Evolutionary conservation across 2,888 invertebrate species (phyloP), one percentile per base, ranked within the genome.

Genomic region (Artemia sinica): DNA sequence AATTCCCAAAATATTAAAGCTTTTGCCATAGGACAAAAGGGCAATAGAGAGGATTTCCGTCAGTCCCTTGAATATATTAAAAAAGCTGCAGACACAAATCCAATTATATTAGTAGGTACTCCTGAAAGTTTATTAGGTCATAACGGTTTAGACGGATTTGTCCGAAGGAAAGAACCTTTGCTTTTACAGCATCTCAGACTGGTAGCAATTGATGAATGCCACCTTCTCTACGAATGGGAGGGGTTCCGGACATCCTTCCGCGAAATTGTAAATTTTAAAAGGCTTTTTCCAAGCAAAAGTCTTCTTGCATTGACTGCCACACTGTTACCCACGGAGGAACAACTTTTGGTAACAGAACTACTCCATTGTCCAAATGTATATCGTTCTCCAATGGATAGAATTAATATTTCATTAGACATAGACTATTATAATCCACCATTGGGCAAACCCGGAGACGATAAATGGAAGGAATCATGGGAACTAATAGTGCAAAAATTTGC

Each of bases 11-110:
- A 51, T n/a, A n/a, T 51, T 51, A 11, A 11, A 11, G 52, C 52
- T 51, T 51, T 51, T n/a, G 52, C 11, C 11, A 51, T 51, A 11
- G 52, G 52, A 11, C 1, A 2, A 4, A 4, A 3, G 2, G 14
- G 3, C 2, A 52, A 2, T 1, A 2, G 4, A 1, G 58, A 52
- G 14, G 2, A 1, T 4, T 3, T n/a, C 58, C 2, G 1, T 3
- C 2, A 2, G 1, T 2, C 13, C 1, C 3, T 1, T 3, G 4
- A 52, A 13, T 1, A 3, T 3, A 3, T 2, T 3, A 1, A 2
- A 2, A 4, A 52, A 52, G 4, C 2, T 2, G 58, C 4, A 4
- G 1, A 52, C 11, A 51, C 52, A 2, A 4, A 52, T 4, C 4
- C 58, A 52, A 14, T 52, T 2, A 4, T 52, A 2, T 14, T 52